phyloP scores from a whole-genome alignment of 2,797 vertebrate species.

The Enteromius thamalakanensis region DNA sequence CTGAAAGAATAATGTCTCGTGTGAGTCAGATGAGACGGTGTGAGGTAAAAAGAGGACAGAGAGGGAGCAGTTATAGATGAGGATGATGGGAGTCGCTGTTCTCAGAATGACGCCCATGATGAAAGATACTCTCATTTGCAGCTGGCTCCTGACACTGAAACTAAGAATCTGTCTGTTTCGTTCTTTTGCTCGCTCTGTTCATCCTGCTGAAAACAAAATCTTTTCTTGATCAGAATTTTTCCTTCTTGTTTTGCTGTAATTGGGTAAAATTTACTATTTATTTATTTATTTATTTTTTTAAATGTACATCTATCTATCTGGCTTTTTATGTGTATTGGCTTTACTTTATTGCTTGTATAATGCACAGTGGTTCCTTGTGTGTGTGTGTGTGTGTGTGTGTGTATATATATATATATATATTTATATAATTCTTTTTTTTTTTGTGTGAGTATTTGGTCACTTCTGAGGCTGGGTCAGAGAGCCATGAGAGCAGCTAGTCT shows the following conservation, averaged over 20 bases:
- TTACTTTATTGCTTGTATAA: too few species aligned
- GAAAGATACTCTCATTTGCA: constrained; percentile 18
- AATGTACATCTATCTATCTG: too few species aligned
- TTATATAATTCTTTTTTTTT: too few species aligned
- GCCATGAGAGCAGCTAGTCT: neutral
- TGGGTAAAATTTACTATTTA: too few species aligned
- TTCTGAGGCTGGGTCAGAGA: constrained; percentile 16
- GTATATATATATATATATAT: too few species aligned
- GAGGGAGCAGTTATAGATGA: constrained; percentile 21
- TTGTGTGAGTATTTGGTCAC: neutral
- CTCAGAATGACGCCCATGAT: neutral
- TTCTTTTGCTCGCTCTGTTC: neutral
- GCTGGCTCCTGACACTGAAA: neutral
- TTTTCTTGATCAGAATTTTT: neutral
- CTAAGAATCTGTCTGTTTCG: neutral
- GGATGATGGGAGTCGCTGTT: constrained; percentile 6
- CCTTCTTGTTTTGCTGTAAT: too few species aligned
- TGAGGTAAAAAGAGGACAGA: constrained; percentile 39
- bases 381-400: too few species aligned
- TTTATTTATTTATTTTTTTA: too few species aligned
- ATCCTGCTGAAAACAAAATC: neutral
- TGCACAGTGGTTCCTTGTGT: too few species aligned
- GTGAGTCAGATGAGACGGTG: constrained; percentile 28
- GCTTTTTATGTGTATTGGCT: too few species aligned
- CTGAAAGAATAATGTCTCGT: constrained; percentile 32